Base-by-base conservation (phyloP, 1,140 invertebrate species). In the Trichonephila inaurata region DNA sequence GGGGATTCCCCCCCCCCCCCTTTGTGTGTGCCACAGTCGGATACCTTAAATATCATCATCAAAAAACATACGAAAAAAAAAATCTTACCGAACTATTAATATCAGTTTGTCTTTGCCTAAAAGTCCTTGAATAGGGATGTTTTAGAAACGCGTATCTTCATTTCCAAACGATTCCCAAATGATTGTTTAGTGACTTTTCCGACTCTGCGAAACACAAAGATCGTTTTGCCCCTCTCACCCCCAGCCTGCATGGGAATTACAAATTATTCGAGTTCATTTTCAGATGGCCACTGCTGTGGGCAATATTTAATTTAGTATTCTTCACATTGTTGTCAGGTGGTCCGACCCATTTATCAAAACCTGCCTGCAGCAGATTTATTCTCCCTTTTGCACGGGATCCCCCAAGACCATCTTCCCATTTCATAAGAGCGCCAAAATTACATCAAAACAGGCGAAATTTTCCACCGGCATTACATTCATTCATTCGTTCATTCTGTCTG, bases 401-500 rank as follows among this genome's bases (percentile, higher is more conserved):
- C 51, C 40, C 88, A 89, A 72, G 64, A 72, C 69, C 88, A 89
- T 69, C 88, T 69, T 72, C 88, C 40, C 64, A 40, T 77, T 72
- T 87, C 85, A 72, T 33, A 77, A 89, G 88, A 69, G 69, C 69
- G 69, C 89, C 69, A 91, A 91, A 91, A 91, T 91, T 91, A 62
- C 89, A 91, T 91, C 89, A 91, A 89, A 89, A 89, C 88, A 89
- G 88, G 61, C 28, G 60, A 91, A 91, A 61, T 91, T 91, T 91
- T 62, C 88, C 64, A 89, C 89, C 10, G 44, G 89, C 89, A 81
- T 91, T 91, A 62, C 89, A 91, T 91, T 81, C 77, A 91, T 91
- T 60, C 89, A 91, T 91, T 60, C 89, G 60, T 91, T 24, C 69
- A 72, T 77, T 44, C 64, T 72, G 64, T 77, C 69, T 62, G 40